phyloP scores from a whole-genome alignment of 1,140 invertebrate species.

The Schlechtendalia chinensis region DNA sequence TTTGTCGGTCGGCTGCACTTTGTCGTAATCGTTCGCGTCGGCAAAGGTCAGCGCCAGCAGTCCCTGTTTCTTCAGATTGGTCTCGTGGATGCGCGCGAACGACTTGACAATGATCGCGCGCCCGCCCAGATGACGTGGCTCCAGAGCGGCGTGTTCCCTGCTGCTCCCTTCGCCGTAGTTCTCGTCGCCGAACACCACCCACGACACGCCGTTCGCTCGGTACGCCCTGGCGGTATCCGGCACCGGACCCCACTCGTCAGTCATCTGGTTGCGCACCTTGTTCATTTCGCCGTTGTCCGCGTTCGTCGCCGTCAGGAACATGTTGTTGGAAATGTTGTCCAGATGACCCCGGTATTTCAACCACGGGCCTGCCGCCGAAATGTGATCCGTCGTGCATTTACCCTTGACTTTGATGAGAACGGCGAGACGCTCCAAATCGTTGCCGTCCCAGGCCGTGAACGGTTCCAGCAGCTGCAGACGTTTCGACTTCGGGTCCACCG shows the following conservation, averaged over 20 bases:
- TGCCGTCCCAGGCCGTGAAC: constrained; percentile 95
- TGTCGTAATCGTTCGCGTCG: constrained; percentile 94
- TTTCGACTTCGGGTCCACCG: constrained; percentile 85
- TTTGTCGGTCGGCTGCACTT: constrained; percentile 89
- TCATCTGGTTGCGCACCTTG: constrained; percentile 88
- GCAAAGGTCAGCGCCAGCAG: constrained; percentile 94
- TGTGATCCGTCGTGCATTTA: constrained; percentile 98
- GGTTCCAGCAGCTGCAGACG: constrained; percentile 92
- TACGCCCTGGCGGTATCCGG: constrained; percentile 93
- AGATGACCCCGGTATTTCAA: constrained; percentile 98
- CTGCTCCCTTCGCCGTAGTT: too few relatives aligned
- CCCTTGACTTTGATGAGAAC: constrained; percentile 97
- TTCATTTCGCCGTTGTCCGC: constrained; percentile 95
- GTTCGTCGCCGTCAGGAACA: constrained; percentile 98
- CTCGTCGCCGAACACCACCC: too few relatives aligned
- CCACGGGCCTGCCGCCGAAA: constrained; percentile 98
- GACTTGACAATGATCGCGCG: too few relatives aligned
- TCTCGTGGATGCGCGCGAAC: constrained; percentile 99
- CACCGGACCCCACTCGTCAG: constrained; percentile 83
- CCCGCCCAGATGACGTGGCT: too few relatives aligned
- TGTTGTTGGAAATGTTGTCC: constrained; percentile 99
- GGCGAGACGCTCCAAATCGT: constrained; percentile 86
- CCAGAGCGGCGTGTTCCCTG: too few relatives aligned
- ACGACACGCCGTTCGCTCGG: too few relatives aligned
- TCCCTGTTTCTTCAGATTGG: constrained; percentile 99